Base-by-base conservation (phyloP, 2,888 invertebrate genomes). In the Stratiomys singularior region DNA sequence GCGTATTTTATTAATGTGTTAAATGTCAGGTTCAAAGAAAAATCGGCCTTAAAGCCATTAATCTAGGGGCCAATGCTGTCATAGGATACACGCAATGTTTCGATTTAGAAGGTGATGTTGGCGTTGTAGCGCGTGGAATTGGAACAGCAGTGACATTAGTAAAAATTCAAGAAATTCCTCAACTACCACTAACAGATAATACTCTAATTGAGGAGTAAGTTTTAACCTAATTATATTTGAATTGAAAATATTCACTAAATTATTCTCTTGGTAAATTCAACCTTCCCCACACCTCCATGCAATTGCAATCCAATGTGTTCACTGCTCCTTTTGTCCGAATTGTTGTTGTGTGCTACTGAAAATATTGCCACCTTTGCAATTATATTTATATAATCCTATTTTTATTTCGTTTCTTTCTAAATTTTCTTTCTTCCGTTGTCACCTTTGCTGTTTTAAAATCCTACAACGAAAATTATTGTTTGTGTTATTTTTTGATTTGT, bases 41-140 rank as follows among this genome's bases (percentile, higher is more conserved):
- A 84, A 96, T 98, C 82, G 98, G 98, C 0, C 86, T 97, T 0
- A 98, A 98, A 85, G 97, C 97, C 2, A 89, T 96, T 0, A 97
- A 97, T 84, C 89, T 97, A 80, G 97, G 98, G 13, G 98, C 96
- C 25, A 98, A 98, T 88, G 95, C 97, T 1, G 97, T 98, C 11
- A 93, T 98, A 78, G 98, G 97, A 83, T 99, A 97, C 85, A 92
- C 93, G 71, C 97, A 98, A 85, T 96, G 94, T 86, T 98, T 98
- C 86, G 98, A 99, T 87, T 87, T 99, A 82, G 98, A 99, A 87
- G 98, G 98, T 0, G 98, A 98, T 86, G 96, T 96, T 1, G 98
- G 98, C 0, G 96, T 98, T 74, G 98, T 98, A 0, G 98, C 97
- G 0, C 90, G 99, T 81, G 98, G 97, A 13, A 95, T 97, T 78